Conservation (phyloP, 2,888 invertebrate genomes). For the Agriopis aurantiaria region DNA sequence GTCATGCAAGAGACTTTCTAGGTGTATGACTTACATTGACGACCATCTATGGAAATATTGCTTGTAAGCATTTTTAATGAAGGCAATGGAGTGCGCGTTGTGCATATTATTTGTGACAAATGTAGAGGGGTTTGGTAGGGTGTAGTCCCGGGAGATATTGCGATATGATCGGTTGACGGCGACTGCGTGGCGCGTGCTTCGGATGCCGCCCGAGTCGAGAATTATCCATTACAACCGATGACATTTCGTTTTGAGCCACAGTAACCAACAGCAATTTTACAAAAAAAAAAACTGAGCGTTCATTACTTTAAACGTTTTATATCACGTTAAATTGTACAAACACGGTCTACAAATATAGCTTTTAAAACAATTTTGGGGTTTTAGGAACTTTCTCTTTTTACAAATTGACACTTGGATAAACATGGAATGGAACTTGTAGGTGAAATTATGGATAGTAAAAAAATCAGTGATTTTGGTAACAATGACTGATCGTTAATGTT, state of each 20-base stretch:
- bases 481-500: background rate
- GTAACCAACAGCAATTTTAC: conserved; percentile 60
- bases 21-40: conserved; percentile 61
- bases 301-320: conserved; percentile 80
- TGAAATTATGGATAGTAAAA: background rate
- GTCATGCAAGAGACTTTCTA: conserved; percentile 52
- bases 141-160: conserved; percentile 74
- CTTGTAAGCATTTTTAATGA: conserved; percentile 55
- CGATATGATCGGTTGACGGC: conserved; percentile 78
- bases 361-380: conserved; percentile 56
- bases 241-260: conserved; percentile 75
- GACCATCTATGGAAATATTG: conserved; percentile 48
- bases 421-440: background rate
- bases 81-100: conserved; percentile 60
- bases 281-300: conserved; percentile 71
- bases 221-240: conserved; percentile 83
- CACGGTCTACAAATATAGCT: conserved; percentile 65
- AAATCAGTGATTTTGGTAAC: background rate
- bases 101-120: conserved; percentile 53
- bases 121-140: conserved; percentile 52
- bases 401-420: background rate
- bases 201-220: conserved; percentile 72
- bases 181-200: conserved; percentile 81
- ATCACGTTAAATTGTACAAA: conserved; percentile 75
- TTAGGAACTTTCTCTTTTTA: conserved; percentile 9